Evolutionary conservation across 2,888 invertebrate species (phyloP).

Genomic region (Trisateles emortualis): DNA sequence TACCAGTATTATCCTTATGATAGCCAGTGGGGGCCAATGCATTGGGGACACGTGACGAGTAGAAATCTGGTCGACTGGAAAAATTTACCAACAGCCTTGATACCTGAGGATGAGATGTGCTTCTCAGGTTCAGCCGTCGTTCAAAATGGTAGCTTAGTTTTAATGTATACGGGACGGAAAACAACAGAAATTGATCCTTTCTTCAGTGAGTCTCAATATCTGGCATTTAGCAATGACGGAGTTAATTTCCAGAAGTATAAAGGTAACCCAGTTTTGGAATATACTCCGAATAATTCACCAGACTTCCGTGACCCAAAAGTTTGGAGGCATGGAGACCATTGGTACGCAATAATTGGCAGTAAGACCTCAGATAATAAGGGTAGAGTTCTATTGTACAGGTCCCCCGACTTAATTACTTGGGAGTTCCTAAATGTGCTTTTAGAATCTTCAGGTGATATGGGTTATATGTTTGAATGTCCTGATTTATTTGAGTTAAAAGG

Average conservation of each 20-base stretch:
- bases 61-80: constrained; percentile 82
- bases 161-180: constrained; percentile 76
- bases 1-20: constrained; percentile 85
- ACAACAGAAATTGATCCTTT: constrained; percentile 59
- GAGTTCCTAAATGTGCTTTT: constrained; percentile 70
- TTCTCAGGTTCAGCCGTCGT: constrained; percentile 82
- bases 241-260: constrained; percentile 72
- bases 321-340: constrained; percentile 74
- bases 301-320: constrained; percentile 85
- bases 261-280: constrained; percentile 74
- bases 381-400: constrained; percentile 74
- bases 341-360: constrained; percentile 78
- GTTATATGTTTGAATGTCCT: constrained; percentile 86
- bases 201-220: constrained; percentile 72
- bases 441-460: constrained; percentile 70
- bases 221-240: constrained; percentile 76
- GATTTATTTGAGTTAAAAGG: constrained; percentile 81
- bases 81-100: constrained; percentile 77
- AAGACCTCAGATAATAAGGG: constrained; percentile 69
- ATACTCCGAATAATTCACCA: constrained; percentile 67
- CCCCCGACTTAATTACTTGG: constrained; percentile 72
- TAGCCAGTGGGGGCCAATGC: constrained; percentile 80
- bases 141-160: constrained; percentile 64
- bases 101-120: constrained; percentile 76
- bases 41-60: constrained; percentile 84